These are phyloP conservation scores for Elegia similella DNA, from an alignment of 2,888 invertebrate genomes.

Conservation along the genomic window DNA sequence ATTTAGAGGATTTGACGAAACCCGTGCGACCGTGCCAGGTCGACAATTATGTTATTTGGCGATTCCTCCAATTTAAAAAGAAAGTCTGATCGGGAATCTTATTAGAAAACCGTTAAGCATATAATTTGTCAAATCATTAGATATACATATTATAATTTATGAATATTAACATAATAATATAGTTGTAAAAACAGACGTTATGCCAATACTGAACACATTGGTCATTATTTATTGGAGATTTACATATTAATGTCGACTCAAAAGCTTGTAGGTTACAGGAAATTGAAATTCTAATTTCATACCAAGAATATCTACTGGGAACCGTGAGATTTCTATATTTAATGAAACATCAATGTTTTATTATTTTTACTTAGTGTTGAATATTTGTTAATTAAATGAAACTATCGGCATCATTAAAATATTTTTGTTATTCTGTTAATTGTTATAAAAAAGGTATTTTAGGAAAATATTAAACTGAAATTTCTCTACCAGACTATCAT, in stretches of 20 bases:
- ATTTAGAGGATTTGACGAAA: background rate
- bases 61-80: background rate
- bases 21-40: background rate
- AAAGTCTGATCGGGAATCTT: background rate
- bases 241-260: slow-evolving; percentile 1
- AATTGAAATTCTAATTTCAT: background rate
- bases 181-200: slow-evolving; percentile 12
- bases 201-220: slow-evolving; percentile 3
- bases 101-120: slow-evolving; percentile 1
- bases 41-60: background rate
- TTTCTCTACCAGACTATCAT: too few species aligned
- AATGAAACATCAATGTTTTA: too few species aligned
- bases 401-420: too few species aligned
- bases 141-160: slow-evolving; percentile 1
- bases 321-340: too few species aligned
- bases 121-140: background rate
- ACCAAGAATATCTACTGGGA: too few species aligned
- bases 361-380: too few species aligned
- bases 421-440: too few species aligned
- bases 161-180: background rate
- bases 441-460: too few species aligned
- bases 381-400: too few species aligned
- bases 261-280: background rate
- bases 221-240: slow-evolving; percentile 2
- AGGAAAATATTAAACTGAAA: too few species aligned